A percentile compares a stretch with the other conserved stretches of the same genome.
Conservation (phyloP, 2,113 vertebrate genomes). For the Pollachius pollachius region DNA sequence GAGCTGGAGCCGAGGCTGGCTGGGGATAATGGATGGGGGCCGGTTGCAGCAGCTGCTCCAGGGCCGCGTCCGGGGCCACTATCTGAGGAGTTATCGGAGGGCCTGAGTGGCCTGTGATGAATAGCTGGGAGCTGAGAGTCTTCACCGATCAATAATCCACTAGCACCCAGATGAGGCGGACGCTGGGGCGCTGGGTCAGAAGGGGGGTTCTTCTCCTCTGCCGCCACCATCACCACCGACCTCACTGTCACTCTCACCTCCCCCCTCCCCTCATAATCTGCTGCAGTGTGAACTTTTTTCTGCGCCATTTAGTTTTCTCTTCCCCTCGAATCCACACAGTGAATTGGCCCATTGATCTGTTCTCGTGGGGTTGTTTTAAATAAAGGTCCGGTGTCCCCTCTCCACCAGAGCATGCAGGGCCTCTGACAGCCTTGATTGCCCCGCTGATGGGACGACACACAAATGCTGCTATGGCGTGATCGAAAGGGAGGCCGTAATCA, state of each 20-base stretch:
- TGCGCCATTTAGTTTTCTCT: conserved; percentile 24
- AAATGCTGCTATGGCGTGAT: conserved; percentile 66
- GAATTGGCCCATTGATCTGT: conserved; percentile 66
- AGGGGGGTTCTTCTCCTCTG: conserved; percentile 23
- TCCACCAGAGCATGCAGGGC: conserved; percentile 48
- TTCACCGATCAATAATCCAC: conserved; percentile 76
- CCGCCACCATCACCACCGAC: conserved; percentile 21
- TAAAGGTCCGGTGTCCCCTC: conserved; percentile 56
- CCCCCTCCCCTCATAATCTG: conserved; percentile 57
- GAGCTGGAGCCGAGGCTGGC: conserved; percentile 11
- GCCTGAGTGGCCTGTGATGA: conserved; percentile 75
- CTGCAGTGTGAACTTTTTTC: too few species aligned
- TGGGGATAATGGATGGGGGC: conserved; percentile 72
- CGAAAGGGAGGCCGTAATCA: conserved; percentile 59
- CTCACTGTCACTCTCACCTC: conserved; percentile 41
- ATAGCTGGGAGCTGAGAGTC: conserved; percentile 68
- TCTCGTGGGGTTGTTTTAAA: conserved; percentile 67
- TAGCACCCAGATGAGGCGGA: conserved; percentile 70
- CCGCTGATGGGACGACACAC: conserved; percentile 33
- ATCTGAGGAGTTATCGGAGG: conserved; percentile 62
- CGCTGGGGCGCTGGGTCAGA: conserved; percentile 23
- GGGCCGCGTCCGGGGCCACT: too few species aligned
- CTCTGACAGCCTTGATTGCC: conserved; percentile 59
- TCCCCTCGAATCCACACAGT: conserved; percentile 55
- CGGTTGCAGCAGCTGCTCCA: conserved; percentile 48